Evolutionary conservation across 2,797 vertebrate species (phyloP), one percentile per base, ranked within the genome.

Genomic region (Balearica regulorum): DNA sequence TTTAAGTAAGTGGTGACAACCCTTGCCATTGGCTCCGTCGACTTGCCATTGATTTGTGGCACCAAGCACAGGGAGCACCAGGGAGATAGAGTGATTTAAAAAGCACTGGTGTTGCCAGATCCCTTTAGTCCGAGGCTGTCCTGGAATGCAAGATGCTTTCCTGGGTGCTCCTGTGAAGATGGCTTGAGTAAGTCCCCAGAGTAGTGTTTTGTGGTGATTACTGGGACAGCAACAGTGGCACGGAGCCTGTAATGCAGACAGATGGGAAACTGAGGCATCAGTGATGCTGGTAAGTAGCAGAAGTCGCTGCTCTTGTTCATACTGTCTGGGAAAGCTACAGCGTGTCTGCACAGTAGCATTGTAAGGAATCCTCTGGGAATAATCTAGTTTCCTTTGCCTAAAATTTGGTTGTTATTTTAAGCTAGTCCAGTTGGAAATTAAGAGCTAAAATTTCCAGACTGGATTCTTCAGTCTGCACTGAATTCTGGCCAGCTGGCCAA

Each of bases 21-120:
- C 49, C 35, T 70, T 70, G 25, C 48, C 1, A 1, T 35, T 62
- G 35, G 2, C 15, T 69, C 11, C 2, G 1, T 48, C 2, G 3
- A 18, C 6, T 71, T 64, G 33, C 24, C 11, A 10, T 51, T 58
- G 58, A 29, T 71, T 41, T 78, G 51, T 64, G 49, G 9, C 3
- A 1, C 22, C 1, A 1, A 51, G 44, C 21, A 29, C 21, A 57
- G 39, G 57, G 20, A 58, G 29, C 22, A 54, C 8, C 11, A 29
- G 31, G 41, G 22, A 49, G 55, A 49, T 55, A 71, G 1, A 62
- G 15, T 2, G 0, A 10, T 66, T 75, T 48, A 2, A 57, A 83
- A 75, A 53, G 16, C 2, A 31, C 18, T 39, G 62, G 6, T 71
- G 14, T 71, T 86, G 51, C 37, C 26, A 65, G 10, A 10, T 78